Evolutionary conservation across 2,797 vertebrate genomes (phyloP).

Genomic region (Myotis planiceps): DNA sequence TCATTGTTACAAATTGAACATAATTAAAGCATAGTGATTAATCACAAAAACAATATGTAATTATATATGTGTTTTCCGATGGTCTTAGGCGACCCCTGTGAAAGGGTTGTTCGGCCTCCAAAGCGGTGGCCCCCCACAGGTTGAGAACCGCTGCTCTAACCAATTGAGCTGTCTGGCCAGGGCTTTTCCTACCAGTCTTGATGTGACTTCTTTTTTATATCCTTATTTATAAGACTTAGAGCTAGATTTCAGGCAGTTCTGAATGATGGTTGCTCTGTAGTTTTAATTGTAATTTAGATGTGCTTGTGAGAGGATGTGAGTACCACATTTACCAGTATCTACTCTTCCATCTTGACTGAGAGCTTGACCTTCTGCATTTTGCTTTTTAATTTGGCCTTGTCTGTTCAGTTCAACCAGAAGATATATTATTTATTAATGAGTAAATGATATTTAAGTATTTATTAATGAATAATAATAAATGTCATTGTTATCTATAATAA

Average conservation of each 20-base stretch:
- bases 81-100: no score
- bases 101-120: no score
- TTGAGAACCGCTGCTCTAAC: not conserved
- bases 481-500: no score
- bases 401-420: not conserved
- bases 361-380: not conserved
- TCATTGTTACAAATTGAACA: no score
- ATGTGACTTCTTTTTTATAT: not conserved
- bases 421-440: not conserved
- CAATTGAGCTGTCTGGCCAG: not conserved
- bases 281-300: not conserved
- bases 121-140: no score
- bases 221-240: not conserved
- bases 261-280: not conserved
- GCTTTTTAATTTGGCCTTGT: constrained; percentile 5
- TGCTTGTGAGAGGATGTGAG: not conserved
- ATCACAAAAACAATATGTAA: no score
- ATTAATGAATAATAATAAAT: no score
- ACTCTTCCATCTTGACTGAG: not conserved
- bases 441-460: no score
- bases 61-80: no score
- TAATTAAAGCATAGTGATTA: no score
- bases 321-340: not conserved
- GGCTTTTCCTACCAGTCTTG: not conserved
- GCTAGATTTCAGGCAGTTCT: not conserved